phyloP scores from a whole-genome alignment of 2,797 vertebrate genomes.

The Platyrinchus mystaceus region DNA sequence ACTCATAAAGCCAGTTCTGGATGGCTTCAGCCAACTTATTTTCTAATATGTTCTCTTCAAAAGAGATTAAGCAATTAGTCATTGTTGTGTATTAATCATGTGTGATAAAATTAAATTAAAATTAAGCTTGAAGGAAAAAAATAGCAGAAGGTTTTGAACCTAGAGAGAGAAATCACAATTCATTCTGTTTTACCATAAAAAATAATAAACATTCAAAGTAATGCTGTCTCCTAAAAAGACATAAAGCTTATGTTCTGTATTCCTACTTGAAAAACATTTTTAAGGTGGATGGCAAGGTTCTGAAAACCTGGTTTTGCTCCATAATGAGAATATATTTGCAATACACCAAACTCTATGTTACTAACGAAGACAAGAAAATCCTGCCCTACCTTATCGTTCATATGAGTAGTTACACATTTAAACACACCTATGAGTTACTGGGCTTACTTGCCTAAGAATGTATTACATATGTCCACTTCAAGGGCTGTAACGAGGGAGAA shows the following conservation, averaged over 20 bases:
- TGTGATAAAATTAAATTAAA: background rate
- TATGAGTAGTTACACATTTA: background rate
- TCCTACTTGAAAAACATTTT: background rate
- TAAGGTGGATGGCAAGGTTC: background rate
- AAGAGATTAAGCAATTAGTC: background rate
- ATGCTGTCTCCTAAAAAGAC: background rate
- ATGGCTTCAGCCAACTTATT: background rate
- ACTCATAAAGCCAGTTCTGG: background rate
- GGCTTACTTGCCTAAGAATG: background rate
- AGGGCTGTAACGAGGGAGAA: background rate
- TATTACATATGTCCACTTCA: background rate
- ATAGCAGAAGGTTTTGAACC: background rate
- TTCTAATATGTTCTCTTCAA: background rate
- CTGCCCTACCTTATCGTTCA: fast-evolving
- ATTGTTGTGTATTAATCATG: background rate
- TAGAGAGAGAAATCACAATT: background rate
- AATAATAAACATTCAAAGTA: fast-evolving
- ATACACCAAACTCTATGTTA: background rate
- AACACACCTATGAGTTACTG: background rate
- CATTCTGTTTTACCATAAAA: background rate
- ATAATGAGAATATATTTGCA: background rate
- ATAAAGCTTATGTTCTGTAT: background rate
- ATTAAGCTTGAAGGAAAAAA: background rate
- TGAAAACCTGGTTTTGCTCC: background rate
- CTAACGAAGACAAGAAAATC: background rate